Evolutionary conservation across 2,113 vertebrate genomes (phyloP).

Genomic region (Struthio camelus): DNA sequence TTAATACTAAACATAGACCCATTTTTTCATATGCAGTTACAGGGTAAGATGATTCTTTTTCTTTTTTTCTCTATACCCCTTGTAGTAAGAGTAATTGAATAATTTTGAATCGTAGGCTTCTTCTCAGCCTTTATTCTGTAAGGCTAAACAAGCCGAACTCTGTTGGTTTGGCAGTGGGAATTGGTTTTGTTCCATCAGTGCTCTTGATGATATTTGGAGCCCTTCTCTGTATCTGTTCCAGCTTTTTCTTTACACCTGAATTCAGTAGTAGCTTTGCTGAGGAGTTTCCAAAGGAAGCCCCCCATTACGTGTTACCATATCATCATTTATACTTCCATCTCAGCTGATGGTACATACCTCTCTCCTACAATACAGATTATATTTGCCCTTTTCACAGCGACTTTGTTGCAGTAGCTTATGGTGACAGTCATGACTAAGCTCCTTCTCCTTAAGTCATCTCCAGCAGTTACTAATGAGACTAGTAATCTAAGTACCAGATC

Average conservation of each 20-base stretch:
- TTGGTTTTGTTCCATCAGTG: accelerated
- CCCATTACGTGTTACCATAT: accelerated
- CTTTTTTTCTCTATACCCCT: not conserved
- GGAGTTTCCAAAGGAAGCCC: not conserved
- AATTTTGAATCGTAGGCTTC: not conserved
- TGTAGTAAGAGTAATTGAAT: not conserved
- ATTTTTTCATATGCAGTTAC: not conserved
- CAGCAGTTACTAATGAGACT: no score
- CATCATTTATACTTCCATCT: not conserved
- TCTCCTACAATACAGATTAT: not conserved
- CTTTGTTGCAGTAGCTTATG: not conserved
- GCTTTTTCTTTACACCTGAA: not conserved
- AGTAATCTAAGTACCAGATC: not conserved
- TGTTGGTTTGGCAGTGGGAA: not conserved
- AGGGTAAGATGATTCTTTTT: not conserved
- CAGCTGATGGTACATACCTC: not conserved
- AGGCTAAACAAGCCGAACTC: not conserved
- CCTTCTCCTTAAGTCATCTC: not conserved
- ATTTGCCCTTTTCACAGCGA: not conserved
- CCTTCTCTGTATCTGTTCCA: not conserved
- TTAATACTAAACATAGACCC: not conserved
- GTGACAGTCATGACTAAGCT: not conserved
- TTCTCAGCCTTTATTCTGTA: not conserved
- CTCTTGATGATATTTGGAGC: not conserved
- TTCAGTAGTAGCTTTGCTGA: not conserved